Base-by-base conservation (phyloP, 2,113 vertebrate species). In the Tretioscincus oriximinensis region DNA sequence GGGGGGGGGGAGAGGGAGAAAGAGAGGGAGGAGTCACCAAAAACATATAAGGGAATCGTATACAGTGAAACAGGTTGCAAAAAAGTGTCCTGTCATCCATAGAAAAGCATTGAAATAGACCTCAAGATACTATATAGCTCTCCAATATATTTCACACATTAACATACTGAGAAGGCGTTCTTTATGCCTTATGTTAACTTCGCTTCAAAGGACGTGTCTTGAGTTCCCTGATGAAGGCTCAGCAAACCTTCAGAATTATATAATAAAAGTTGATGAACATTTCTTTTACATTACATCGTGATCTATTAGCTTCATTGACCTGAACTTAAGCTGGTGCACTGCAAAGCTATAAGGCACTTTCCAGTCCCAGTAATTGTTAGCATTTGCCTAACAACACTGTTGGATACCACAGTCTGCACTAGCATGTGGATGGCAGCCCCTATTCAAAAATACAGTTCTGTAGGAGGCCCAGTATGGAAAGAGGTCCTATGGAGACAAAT, bases 21-120 rank as follows among this genome's bases (percentile, higher is more conserved):
- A n/a, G n/a, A n/a, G n/a, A n/a, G 65, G 60, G 88, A 82, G 87
- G 87, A 87, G 82, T 76, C 84, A 87, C 87, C 91, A 78, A 61
- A 78, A 86, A 78, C n/a, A 63, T 60, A 69, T 76, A 82, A 68
- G 6, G 68, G 47, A 45, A 76, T 64, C 78, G 84, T 84, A 91
- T 87, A 92, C 81, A 83, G 83, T 84, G 77, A 85, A 47, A 67
- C 10, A 29, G 0, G 3, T 84, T 85, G 80, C 87, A 87, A 81
- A 41, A 29, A 86, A 28, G 81, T 88, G 81, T 80, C 88, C 86
- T 68, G 75, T 78, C 74, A 85, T 78, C 84, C 78, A 83, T 21
- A 74, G 83, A 0, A 1, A 80, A 81, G 80, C 83, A 85, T 82
- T 84, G 76, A 63, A n/a, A 69, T 58, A 26, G 81, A 71, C 86